Conservation (phyloP, 2,797 vertebrate species). For the Silurus lanzhouensis region DNA sequence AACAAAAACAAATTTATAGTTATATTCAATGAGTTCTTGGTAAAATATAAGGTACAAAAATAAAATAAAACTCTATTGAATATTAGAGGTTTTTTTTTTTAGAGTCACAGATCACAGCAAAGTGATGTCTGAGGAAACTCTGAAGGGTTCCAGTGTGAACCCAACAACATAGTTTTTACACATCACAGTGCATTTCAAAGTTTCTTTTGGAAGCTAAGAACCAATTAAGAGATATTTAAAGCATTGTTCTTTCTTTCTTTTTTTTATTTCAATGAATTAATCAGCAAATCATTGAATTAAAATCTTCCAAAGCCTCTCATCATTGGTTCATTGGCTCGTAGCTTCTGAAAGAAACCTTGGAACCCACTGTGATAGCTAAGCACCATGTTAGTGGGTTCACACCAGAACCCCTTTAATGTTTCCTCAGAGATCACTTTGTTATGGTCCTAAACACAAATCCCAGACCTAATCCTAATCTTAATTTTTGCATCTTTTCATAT, state of each 20-base stretch:
- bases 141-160: no score
- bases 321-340: neutral
- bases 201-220: neutral
- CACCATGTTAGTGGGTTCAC: neutral
- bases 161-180: no score
- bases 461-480: no score
- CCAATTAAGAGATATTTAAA: neutral
- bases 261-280: no score
- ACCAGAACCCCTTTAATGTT: neutral
- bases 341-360: neutral
- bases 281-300: no score
- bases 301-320: neutral
- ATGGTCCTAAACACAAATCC: neutral
- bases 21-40: neutral
- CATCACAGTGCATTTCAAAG: no score
- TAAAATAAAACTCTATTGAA: neutral
- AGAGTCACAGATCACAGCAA: no score
- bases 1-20: neutral
- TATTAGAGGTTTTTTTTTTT: neutral
- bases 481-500: no score
- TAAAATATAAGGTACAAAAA: neutral
- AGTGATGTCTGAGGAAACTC: no score
- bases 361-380: neutral
- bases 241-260: no score
- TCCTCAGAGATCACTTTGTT: neutral